These are phyloP conservation scores for Tachina grossa DNA, from an alignment of 2,888 invertebrate genomes.

Conservation along the genomic window DNA sequence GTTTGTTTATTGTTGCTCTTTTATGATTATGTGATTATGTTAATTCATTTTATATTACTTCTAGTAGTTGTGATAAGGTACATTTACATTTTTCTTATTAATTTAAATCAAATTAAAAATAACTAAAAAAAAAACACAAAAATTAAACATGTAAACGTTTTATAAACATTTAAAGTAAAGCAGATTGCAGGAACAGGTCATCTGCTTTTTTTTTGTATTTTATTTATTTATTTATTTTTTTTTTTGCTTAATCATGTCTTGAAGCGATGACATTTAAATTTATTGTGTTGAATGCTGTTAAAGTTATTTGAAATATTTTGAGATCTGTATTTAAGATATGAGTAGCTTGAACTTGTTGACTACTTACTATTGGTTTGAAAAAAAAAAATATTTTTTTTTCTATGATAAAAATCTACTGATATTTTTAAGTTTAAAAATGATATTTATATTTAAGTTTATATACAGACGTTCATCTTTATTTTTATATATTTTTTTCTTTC, in stretches of 20 bases:
- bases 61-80: neutral
- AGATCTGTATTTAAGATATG: neutral
- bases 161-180: neutral
- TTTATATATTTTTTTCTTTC: neutral
- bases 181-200: neutral
- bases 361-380: neutral
- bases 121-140: neutral
- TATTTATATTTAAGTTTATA: neutral
- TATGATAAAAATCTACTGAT: neutral
- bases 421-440: neutral
- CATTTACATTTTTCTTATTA: conserved; percentile 17
- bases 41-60: conserved; percentile 27
- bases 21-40: conserved; percentile 50
- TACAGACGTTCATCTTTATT: no score
- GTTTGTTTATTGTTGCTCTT: conserved; percentile 21
- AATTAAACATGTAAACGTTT: neutral
- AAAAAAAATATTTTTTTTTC: neutral
- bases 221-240: neutral
- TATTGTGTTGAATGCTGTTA: neutral
- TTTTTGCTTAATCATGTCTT: neutral
- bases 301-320: neutral
- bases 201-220: neutral
- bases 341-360: neutral
- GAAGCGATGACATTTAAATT: neutral
- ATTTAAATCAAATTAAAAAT: neutral